Percentiles rank a stretch among this genome's conserved stretches.
Evolutionary conservation across 2,113 vertebrate species (phyloP).

Genomic region (Baryphthengus martii): DNA sequence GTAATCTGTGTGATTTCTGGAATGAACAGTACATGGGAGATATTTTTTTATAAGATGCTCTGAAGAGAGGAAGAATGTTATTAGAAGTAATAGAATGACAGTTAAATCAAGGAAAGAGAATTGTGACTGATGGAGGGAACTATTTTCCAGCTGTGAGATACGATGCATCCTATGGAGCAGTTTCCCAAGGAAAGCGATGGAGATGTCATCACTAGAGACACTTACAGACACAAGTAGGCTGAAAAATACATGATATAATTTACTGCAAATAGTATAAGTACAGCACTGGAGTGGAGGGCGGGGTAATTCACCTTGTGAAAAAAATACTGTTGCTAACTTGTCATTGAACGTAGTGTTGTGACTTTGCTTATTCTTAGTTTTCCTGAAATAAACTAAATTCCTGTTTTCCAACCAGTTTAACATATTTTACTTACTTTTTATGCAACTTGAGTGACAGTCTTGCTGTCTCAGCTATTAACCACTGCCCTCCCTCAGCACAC

Average conservation of each 20-base stretch:
- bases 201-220: neutral
- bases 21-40: neutral
- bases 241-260: neutral
- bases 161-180: neutral
- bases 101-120: slow-evolving; percentile 4
- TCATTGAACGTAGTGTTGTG: neutral
- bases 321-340: neutral
- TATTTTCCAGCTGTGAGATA: slow-evolving; percentile 3
- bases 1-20: neutral
- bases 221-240: neutral
- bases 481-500: neutral
- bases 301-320: neutral
- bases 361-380: neutral
- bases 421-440: neutral
- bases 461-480: neutral
- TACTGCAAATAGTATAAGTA: neutral
- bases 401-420: neutral
- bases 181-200: neutral
- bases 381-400: neutral
- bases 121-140: neutral
- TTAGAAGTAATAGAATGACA: neutral
- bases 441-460: neutral
- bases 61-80: neutral
- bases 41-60: neutral
- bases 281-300: neutral